phyloP scores from a whole-genome alignment of 1,140 invertebrate genomes.

The Lepidurus apus region DNA sequence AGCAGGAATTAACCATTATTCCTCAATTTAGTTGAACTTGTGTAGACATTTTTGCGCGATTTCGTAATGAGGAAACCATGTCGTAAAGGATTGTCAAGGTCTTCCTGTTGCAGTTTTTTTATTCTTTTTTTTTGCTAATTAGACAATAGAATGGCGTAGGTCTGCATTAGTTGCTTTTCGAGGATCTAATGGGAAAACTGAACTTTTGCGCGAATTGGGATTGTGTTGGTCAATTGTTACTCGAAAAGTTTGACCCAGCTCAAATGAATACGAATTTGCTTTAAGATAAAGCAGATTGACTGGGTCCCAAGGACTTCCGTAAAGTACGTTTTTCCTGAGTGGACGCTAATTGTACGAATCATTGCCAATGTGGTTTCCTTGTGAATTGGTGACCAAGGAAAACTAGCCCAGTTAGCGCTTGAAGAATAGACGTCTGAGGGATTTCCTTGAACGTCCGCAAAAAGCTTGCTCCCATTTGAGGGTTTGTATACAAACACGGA shows the following conservation, averaged over 20 bases:
- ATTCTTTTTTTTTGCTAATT: neutral
- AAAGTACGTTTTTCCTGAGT: neutral
- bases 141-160: neutral
- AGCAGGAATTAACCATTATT: no score
- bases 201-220: neutral
- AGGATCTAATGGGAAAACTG: neutral
- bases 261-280: neutral
- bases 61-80: neutral
- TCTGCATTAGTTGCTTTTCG: neutral
- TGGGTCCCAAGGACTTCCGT: neutral
- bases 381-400: neutral
- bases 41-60: no score
- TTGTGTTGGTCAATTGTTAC: neutral
- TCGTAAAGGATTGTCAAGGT: neutral
- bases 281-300: neutral
- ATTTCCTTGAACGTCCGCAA: neutral
- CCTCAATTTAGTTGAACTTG: no score
- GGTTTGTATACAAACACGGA: neutral
- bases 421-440: neutral
- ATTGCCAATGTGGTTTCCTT: neutral
- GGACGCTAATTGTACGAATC: neutral
- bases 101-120: neutral
- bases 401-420: neutral
- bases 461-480: neutral
- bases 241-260: neutral